Conservation (phyloP, 2,113 vertebrate species). For the Erpornis zantholeuca region DNA sequence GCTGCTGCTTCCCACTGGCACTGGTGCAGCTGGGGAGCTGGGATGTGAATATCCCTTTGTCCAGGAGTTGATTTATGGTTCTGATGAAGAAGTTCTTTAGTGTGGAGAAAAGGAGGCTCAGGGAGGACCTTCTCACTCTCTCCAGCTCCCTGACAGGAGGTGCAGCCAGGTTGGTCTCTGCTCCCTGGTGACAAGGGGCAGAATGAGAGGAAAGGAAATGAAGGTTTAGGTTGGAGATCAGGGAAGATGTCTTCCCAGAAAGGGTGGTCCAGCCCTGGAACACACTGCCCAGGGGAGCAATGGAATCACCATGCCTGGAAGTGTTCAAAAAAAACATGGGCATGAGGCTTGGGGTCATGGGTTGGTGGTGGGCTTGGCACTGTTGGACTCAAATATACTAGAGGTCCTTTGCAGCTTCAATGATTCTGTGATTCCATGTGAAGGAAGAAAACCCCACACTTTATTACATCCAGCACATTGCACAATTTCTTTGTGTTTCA, state of each 20-base stretch:
- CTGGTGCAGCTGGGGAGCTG: not conserved
- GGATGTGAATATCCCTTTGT: not conserved
- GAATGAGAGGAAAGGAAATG: not conserved
- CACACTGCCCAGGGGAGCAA: not conserved
- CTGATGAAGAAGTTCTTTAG: not conserved
- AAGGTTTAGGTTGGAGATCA: not conserved
- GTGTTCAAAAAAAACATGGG: too few species aligned
- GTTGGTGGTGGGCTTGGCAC: not conserved
- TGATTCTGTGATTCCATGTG: not conserved
- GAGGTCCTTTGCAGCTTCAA: not conserved
- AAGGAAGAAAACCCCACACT: accelerated
- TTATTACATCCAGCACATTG: not conserved
- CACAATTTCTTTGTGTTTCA: not conserved
- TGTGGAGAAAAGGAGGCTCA: not conserved
- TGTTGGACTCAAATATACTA: not conserved
- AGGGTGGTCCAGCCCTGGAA: not conserved
- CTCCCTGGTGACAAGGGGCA: not conserved
- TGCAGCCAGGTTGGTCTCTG: not conserved
- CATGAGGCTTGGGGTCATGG: not conserved
- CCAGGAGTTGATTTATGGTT: not conserved
- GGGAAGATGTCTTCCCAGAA: not conserved
- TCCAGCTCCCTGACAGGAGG: not conserved
- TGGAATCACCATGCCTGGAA: not conserved
- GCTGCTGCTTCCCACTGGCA: not conserved
- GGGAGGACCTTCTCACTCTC: too few species aligned